phyloP scores from a whole-genome alignment of 2,888 invertebrate genomes.

The Netelia inedita region DNA sequence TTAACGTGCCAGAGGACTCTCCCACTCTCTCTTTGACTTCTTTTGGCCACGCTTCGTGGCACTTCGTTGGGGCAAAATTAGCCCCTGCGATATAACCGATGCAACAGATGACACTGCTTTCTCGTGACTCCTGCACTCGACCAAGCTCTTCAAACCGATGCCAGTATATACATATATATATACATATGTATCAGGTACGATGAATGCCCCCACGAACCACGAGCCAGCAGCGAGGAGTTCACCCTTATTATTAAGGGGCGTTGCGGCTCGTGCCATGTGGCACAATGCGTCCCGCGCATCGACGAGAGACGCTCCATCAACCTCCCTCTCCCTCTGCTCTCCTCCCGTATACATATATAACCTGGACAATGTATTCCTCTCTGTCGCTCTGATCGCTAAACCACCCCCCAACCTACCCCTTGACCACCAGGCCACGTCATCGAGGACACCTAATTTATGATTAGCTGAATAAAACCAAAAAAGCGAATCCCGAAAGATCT shows the following conservation, averaged over 20 bases:
- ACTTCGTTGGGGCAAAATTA: constrained; percentile 37
- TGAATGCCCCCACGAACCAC: constrained; percentile 68
- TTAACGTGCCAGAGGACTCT: background rate
- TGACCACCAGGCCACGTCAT: background rate
- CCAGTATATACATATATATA: constrained; percentile 42
- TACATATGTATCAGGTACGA: constrained; percentile 34
- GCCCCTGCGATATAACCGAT: constrained; percentile 76
- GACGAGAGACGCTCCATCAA: constrained; percentile 38
- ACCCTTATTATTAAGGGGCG: constrained; percentile 75
- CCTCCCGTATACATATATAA: constrained; percentile 16
- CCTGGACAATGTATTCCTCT: constrained; percentile 2
- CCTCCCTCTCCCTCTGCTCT: constrained; percentile 13
- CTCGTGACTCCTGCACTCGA: constrained; percentile 70
- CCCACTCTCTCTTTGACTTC: constrained; percentile 14
- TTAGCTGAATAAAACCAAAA: background rate
- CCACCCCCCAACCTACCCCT: background rate
- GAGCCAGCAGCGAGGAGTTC: constrained; percentile 55
- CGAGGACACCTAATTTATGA: constrained; percentile 23
- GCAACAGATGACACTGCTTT: constrained; percentile 82
- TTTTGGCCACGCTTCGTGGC: constrained; percentile 73
- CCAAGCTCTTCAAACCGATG: constrained; percentile 54
- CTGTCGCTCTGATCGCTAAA: background rate
- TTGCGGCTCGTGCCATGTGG: constrained; percentile 81
- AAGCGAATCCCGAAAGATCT: constrained; percentile 32
- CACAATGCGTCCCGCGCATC: constrained; percentile 62